phyloP scores from a whole-genome alignment of 64 coral and sea anemone species.

The Stylophora pistillata region DNA sequence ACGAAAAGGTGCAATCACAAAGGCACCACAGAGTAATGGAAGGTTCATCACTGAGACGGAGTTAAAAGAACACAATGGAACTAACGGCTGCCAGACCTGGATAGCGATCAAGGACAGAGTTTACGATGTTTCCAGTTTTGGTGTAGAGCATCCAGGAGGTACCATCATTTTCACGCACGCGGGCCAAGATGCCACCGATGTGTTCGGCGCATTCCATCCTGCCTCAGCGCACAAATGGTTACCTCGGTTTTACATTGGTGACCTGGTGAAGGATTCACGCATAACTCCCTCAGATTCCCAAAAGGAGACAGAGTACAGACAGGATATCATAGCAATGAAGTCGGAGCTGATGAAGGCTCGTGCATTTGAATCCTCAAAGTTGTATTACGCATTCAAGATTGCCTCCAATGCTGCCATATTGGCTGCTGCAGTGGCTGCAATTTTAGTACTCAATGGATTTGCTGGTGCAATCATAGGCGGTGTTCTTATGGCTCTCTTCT shows the following conservation, averaged over 20 bases:
- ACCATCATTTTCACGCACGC: conserved; percentile 9
- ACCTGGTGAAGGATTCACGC: not conserved
- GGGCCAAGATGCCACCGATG: not conserved
- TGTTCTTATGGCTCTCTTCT: conserved; percentile 11
- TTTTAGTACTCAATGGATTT: not conserved
- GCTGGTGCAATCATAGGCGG: conserved; percentile 15
- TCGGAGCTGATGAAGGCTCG: conserved; percentile 29
- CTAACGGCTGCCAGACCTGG: not conserved
- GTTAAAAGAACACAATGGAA: conserved; percentile 21
- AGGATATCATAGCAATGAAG: conserved; percentile 8
- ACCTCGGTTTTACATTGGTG: not conserved
- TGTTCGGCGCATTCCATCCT: conserved; percentile 1
- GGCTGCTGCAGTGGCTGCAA: not conserved
- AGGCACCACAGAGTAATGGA: not conserved
- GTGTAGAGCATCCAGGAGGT: conserved; percentile 7
- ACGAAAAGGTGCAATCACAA: not conserved
- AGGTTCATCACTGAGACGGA: not conserved
- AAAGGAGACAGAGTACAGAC: not conserved
- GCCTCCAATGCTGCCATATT: not conserved
- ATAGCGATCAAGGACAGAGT: conserved; percentile 20
- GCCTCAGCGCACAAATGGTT: conserved; percentile 9
- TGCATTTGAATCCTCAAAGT: conserved; percentile 20
- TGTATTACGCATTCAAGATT: conserved; percentile 20
- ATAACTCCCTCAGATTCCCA: not conserved
- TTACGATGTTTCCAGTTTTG: conserved; percentile 6